Evolutionary conservation across 2,113 vertebrate species (phyloP), one percentile per base, ranked within the genome.

Genomic region (Ammodytes dubius): DNA sequence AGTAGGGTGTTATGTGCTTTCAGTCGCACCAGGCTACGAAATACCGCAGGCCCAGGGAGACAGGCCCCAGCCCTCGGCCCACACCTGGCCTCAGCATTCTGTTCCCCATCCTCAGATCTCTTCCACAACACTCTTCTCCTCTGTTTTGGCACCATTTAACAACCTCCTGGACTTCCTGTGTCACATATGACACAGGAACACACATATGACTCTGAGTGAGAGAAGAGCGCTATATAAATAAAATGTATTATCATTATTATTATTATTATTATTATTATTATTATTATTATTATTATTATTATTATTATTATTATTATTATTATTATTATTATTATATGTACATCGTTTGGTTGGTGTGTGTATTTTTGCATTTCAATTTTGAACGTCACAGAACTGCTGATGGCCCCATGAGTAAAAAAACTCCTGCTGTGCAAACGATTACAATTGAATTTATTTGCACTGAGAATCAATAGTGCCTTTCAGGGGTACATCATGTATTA

Each of bases 21-120:
- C 72, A 85, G 78, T 94, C 82, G 60, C 92, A 92, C 79, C 2
- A 2, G 81, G 84, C 49, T 87, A 87, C 70, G 89, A 94, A 94
- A 94, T 93, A 91, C 87, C 83, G 10, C 88, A 89, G 75, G 76
- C 77, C 68, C 7, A 9, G 40, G 67, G 87, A 78, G 79, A 84
- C 68, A 72, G 78, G 60, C 45, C 35, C 27, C 5, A 63, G 70
- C 72, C 79, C 60, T 84, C 70, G 12, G 68, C 78, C 77, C 64
- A 77, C 84, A 86, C 82, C 87, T 81, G 76, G 83, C 86, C 87
- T 74, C 57, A 64, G 59, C 60, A 80, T 66, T 27, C 71, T 77
- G 81, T 80, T 65, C 46, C 67, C 42, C 60, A 4, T 53, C 68
- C 70, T 49, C 50, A 5, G 3, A 57, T 65, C 49, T 67, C 19